These are phyloP conservation scores for Brachionus asplanchnoidis DNA, from an alignment of 1,140 invertebrate genomes.

Conservation along the genomic window DNA sequence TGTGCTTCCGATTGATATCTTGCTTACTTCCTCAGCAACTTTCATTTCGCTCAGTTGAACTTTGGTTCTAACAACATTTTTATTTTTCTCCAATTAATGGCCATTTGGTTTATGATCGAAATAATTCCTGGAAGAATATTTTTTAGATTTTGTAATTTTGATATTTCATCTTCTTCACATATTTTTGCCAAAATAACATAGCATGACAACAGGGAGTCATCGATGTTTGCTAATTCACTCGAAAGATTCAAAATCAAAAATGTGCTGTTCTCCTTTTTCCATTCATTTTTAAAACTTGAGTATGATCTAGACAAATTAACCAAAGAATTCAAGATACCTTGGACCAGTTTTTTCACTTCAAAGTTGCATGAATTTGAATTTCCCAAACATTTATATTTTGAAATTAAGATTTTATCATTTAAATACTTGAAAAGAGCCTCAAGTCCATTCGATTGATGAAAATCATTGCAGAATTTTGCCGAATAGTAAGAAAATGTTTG, in stretches of 20 bases:
- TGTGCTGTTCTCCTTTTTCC: conserved; percentile 12
- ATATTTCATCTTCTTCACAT: neutral
- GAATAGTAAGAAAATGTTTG: neutral
- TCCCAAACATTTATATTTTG: neutral
- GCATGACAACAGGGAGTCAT: neutral
- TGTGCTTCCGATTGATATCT: neutral
- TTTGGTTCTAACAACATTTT: neutral
- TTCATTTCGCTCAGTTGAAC: neutral
- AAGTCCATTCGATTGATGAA: neutral
- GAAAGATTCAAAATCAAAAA: neutral
- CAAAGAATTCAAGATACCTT: neutral
- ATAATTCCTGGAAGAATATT: neutral
- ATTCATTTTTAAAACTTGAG: conserved; percentile 26
- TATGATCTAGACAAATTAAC: neutral
- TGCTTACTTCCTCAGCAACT: neutral
- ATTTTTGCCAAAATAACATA: conserved; percentile 31
- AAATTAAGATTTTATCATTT: neutral
- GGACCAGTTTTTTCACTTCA: neutral
- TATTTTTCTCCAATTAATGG: neutral
- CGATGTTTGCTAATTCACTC: neutral
- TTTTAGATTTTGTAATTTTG: neutral
- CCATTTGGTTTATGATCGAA: neutral
- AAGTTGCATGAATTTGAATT: neutral
- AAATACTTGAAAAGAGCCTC: neutral
- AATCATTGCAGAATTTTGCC: neutral